A percentile compares a stretch with the other conserved stretches of the same genome.
These are phyloP conservation scores for Macropodus opercularis DNA, from an alignment of 2,797 vertebrate genomes.

Conservation along the genomic window DNA sequence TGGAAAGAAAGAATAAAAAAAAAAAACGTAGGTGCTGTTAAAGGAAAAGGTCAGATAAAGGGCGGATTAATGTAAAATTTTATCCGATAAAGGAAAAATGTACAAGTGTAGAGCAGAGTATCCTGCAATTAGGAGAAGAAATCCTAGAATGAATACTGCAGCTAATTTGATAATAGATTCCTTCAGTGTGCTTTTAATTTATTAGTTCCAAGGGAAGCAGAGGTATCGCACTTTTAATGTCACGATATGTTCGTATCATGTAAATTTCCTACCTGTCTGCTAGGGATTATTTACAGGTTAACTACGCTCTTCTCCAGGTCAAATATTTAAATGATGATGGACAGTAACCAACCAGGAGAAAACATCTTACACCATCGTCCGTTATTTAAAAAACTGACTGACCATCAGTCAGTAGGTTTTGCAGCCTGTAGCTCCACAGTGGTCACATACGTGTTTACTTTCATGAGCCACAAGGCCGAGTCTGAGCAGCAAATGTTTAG, in stretches of 20 bases:
- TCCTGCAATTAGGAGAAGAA: neutral
- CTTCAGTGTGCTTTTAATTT: neutral
- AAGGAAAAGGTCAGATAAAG: slow-evolving; percentile 53
- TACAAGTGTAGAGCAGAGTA: neutral
- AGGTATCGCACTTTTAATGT: too few relatives aligned
- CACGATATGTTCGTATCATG: too few relatives aligned
- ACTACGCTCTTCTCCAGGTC: too few relatives aligned
- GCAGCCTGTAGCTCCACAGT: too few relatives aligned
- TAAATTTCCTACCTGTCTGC: too few relatives aligned
- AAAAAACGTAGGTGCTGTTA: slow-evolving; percentile 16
- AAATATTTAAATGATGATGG: too few relatives aligned
- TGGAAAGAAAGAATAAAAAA: slow-evolving; percentile 56
- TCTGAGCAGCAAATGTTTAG: neutral
- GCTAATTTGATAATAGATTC: neutral
- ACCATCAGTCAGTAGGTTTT: neutral
- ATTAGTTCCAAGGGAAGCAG: too few relatives aligned
- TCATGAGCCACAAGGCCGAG: neutral
- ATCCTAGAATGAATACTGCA: neutral
- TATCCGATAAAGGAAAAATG: slow-evolving; percentile 3
- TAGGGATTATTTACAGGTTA: too few relatives aligned
- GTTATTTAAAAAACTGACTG: neutral
- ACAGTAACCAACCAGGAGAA: too few relatives aligned
- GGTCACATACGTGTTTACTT: too few relatives aligned
- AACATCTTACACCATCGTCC: too few relatives aligned
- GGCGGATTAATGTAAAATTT: slow-evolving; percentile 41